Percentiles rank a stretch among this genome's conserved stretches.
Evolutionary conservation across 2,797 vertebrate genomes (phyloP).

Genomic region (Syngnathus rostellatus): DNA sequence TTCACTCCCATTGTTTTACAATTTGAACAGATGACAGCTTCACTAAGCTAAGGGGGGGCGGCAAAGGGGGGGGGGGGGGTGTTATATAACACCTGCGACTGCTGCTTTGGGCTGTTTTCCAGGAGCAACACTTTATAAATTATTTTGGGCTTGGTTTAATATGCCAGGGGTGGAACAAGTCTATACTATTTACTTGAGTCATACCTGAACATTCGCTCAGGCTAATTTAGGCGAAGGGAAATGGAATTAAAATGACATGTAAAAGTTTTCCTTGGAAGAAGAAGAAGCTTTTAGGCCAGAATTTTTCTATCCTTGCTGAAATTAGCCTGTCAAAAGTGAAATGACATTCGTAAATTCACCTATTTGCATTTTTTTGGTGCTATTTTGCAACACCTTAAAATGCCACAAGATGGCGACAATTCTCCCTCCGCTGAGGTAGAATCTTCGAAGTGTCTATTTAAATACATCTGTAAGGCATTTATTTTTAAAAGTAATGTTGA

Average conservation of each 20-base stretch:
- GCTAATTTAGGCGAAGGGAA: background rate
- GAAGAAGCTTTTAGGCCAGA: too few relatives aligned
- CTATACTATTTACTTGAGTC: conserved; percentile 1
- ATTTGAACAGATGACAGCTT: conserved; percentile 52
- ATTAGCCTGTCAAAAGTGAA: too few relatives aligned
- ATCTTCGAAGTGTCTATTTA: too few relatives aligned
- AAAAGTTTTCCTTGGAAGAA: too few relatives aligned
- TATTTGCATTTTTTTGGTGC: too few relatives aligned
- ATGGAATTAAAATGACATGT: background rate
- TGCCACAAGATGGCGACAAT: too few relatives aligned
- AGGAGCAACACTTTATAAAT: conserved; percentile 36
- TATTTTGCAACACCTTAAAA: too few relatives aligned
- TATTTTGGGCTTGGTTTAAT: conserved; percentile 28
- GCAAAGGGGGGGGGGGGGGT: conserved; percentile 15
- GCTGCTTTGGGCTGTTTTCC: conserved; percentile 20
- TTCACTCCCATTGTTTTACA: conserved; percentile 63
- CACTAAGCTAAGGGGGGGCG: conserved; percentile 19
- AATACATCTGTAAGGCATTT: too few relatives aligned
- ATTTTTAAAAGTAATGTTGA: too few relatives aligned
- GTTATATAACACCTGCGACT: conserved; percentile 45
- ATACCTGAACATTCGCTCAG: conserved; percentile 2
- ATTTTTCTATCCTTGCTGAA: too few relatives aligned
- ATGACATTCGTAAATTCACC: too few relatives aligned
- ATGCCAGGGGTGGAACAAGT: conserved; percentile 11
- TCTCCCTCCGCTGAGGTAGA: too few relatives aligned